phyloP scores from a whole-genome alignment of 2,888 invertebrate genomes.

The Ophion costatus region DNA sequence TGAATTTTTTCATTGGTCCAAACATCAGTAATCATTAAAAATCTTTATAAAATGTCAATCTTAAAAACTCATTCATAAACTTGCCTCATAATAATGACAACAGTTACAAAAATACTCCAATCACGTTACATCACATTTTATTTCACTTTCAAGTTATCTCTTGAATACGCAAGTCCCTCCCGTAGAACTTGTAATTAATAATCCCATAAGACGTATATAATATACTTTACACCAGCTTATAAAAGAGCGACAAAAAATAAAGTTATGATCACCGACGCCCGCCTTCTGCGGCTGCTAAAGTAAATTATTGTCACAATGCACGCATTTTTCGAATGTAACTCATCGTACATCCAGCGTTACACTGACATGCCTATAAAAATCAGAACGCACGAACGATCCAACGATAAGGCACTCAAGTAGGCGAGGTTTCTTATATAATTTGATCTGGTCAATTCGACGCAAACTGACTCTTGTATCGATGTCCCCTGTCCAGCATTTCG shows the following conservation, averaged over 20 bases:
- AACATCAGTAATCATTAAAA: background rate
- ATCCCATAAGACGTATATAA: background rate
- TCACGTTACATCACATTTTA: background rate
- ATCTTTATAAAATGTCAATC: background rate
- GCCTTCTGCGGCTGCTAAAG: background rate
- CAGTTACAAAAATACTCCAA: background rate
- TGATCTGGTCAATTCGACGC: background rate
- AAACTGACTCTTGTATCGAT: background rate
- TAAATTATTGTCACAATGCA: background rate
- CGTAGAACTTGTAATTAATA: no score
- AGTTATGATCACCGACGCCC: background rate
- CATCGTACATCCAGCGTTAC: background rate
- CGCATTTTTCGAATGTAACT: background rate
- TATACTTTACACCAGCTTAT: background rate
- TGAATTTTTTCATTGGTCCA: background rate
- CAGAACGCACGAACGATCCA: background rate
- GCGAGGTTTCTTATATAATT: background rate
- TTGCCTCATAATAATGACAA: background rate
- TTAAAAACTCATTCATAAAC: background rate
- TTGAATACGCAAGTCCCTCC: no score
- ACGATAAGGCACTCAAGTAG: background rate
- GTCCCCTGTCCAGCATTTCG: background rate
- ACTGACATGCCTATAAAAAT: background rate
- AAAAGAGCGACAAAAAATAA: background rate
- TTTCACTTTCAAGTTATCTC: no score